phyloP scores from a whole-genome alignment of 2,888 invertebrate genomes.

The Aradus depressus region DNA sequence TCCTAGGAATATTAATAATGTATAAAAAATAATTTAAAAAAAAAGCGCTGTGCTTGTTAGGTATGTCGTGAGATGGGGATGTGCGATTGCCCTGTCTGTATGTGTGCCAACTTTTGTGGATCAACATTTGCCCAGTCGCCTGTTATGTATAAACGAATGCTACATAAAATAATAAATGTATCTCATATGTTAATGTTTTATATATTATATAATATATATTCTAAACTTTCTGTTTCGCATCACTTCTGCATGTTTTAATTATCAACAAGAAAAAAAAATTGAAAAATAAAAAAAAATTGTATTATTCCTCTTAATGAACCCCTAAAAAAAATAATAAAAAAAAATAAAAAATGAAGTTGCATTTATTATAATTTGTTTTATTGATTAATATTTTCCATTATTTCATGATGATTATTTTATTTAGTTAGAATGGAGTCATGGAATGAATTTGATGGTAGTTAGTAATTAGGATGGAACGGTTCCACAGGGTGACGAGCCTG shows the following conservation, averaged over 20 bases:
- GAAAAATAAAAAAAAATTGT: conserved; percentile 26
- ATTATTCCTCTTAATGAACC: conserved; percentile 27
- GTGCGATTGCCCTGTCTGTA: conserved; percentile 14
- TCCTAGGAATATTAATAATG: conserved; percentile 12
- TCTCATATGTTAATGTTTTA: conserved; percentile 19
- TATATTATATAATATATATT: conserved; percentile 13
- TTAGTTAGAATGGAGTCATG: neutral
- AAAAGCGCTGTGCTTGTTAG: conserved; percentile 27
- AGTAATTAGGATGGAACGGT: neutral
- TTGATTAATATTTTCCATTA: neutral
- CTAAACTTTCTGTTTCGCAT: conserved; percentile 25
- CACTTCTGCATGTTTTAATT: conserved; percentile 24
- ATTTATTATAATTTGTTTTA: conserved; percentile 24
- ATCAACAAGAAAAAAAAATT: conserved; percentile 2
- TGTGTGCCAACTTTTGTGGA: conserved; percentile 27
- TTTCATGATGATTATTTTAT: neutral
- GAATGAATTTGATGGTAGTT: neutral
- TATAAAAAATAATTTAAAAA: conserved; percentile 10
- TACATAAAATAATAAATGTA: conserved; percentile 17
- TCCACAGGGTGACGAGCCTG: neutral
- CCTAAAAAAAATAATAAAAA: conserved; percentile 24
- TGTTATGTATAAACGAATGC: conserved; percentile 11
- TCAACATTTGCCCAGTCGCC: conserved; percentile 20
- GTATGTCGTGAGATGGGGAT: conserved; percentile 18
- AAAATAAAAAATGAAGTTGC: conserved; percentile 30